Base-by-base conservation (phyloP, 2,888 invertebrate genomes). In the Caenorhabditis becei region DNA sequence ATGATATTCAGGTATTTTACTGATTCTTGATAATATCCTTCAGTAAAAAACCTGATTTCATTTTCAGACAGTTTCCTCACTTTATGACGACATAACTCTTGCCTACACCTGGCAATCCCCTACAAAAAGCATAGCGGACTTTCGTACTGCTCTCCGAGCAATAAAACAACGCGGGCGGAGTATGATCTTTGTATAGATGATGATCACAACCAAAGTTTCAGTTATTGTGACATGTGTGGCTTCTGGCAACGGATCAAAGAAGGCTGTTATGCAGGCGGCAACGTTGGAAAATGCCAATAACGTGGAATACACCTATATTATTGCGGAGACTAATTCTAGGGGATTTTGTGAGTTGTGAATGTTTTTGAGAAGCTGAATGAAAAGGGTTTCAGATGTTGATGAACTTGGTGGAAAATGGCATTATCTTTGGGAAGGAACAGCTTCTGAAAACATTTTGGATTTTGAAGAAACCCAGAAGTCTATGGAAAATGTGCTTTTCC, bases 301-400 rank as follows among this genome's bases (percentile, higher is more conserved):
- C n/a, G 71, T 63, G 49, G 84, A 84, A 49, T 86, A 70, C 66
- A 77, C 83, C 14, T 86, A 78, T 62, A 80, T 86, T 11, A 83
- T 85, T 62, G 75, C 80, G n/a, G 83, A 77, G 35, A 77, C 81
- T 0, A 78, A 75, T 32, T 75, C 78, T 1, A 63, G 67, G 18
- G 83, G 77, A 66, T 84, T 77, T 53, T 83, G 51, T 18, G 20
- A 44, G 18, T n/a, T 56, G 18, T 2, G 16, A 32, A 20, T 28
- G 28, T 32, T 32, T 10, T 32, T 32, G 32, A 32, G 32, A 32
- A 32, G 32, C 4, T 10, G 32, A 7, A 32, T 10, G 5, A 32
- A 32, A 32, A 32, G 23, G 18, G 14, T 63, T 74, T 3, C 59
- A 80, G 80, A 24, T 59, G 70, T 80, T 35, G 74, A 80, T n/a